Conservation (phyloP, 2,797 vertebrate species). For the Pipistrellus pygmaeus region DNA sequence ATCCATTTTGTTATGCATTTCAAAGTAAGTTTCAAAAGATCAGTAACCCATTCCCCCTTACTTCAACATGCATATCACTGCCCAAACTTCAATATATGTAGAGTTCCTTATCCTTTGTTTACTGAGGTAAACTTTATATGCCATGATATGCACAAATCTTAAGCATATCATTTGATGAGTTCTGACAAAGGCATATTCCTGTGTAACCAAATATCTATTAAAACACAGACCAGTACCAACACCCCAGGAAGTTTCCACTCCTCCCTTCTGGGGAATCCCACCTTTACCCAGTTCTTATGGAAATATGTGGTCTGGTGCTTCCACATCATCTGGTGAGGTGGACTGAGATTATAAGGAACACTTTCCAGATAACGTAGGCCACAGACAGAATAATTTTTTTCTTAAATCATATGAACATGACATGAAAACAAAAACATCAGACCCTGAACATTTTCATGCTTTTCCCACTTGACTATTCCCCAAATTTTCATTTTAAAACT, state of each 20-base stretch:
- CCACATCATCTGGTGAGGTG: neutral
- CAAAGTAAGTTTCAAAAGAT: conserved; percentile 43
- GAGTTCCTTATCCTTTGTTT: neutral
- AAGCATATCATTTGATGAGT: conserved; percentile 37
- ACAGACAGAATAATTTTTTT: conserved; percentile 26
- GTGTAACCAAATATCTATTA: conserved; percentile 29
- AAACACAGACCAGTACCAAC: neutral
- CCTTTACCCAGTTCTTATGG: neutral
- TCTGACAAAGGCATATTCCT: conserved; percentile 16
- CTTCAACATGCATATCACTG: neutral
- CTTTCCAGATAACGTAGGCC: conserved; percentile 16
- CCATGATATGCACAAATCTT: neutral
- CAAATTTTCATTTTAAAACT: conserved; percentile 68
- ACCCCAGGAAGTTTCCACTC: neutral
- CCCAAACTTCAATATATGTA: neutral
- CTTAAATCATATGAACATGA: neutral
- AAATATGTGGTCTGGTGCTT: neutral
- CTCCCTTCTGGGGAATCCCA: neutral
- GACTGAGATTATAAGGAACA: conserved; percentile 4
- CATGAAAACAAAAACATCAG: conserved; percentile 36
- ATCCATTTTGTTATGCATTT: neutral
- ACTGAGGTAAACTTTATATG: conserved; percentile 37
- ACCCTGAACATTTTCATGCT: neutral
- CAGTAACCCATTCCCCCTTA: neutral
- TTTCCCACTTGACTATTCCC: conserved; percentile 29